A percentile compares a stretch with the other conserved stretches of the same genome.
These are phyloP conservation scores for Bubo blakistoni DNA, from an alignment of 2,113 vertebrate species.

Conservation along the genomic window DNA sequence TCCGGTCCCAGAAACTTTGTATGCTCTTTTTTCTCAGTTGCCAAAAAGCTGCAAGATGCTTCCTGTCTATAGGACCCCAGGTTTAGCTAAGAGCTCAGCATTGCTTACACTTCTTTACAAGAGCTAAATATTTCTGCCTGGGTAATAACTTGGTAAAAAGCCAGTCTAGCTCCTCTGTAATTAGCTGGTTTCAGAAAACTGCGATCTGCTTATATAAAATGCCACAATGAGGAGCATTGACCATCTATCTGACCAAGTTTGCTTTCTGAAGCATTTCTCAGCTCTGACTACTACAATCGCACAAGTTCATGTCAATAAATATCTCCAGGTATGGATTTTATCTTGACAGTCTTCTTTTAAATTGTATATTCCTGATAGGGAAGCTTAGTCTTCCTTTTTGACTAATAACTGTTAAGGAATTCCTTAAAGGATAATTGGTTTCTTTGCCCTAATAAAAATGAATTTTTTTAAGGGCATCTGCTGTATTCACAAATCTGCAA, in stretches of 20 bases:
- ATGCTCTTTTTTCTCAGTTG: neutral
- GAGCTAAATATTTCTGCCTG: neutral
- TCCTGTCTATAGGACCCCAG: neutral
- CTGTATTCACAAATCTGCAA: neutral
- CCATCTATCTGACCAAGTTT: neutral
- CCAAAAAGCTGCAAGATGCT: neutral
- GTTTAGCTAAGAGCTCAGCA: neutral
- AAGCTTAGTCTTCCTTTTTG: neutral
- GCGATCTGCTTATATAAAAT: neutral
- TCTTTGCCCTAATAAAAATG: neutral
- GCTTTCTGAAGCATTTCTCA: neutral
- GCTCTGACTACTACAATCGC: neutral
- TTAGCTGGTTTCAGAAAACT: neutral
- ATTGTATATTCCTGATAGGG: neutral
- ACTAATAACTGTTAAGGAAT: neutral
- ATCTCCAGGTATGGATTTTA: neutral
- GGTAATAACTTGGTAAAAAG: neutral
- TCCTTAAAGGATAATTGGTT: neutral
- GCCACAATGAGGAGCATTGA: neutral
- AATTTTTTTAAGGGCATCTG: neutral
- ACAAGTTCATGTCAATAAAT: neutral
- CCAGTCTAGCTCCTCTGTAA: neutral
- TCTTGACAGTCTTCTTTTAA: neutral
- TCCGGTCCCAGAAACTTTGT: neutral
- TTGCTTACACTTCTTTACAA: neutral